Evolutionary conservation across 2,888 invertebrate species (phyloP).

Genomic region (Gymnocheta viridis): DNA sequence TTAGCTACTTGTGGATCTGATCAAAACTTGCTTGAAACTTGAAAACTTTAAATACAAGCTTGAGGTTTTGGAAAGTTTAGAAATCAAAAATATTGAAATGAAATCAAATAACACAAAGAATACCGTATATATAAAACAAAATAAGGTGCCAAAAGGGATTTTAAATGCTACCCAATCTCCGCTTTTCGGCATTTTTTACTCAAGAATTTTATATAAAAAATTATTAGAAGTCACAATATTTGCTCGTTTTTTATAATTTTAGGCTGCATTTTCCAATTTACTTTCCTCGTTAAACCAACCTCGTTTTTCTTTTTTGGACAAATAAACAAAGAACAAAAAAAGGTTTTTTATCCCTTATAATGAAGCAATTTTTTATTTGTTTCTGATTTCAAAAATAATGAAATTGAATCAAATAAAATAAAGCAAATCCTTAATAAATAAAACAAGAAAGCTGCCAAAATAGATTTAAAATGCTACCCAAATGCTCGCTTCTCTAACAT

Average conservation of each 20-base stretch:
- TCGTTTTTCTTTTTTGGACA: slow-evolving; percentile 4
- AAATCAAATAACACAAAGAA: too few species aligned
- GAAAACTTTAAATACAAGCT: too few species aligned
- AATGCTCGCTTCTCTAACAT: neutral
- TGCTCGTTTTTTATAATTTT: neutral
- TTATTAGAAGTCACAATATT: too few species aligned
- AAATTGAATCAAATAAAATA: slow-evolving; percentile 52
- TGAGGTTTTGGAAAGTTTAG: too few species aligned
- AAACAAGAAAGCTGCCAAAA: slow-evolving; percentile 49
- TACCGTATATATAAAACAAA: too few species aligned
- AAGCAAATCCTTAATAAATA: slow-evolving; percentile 69
- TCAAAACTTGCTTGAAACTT: too few species aligned
- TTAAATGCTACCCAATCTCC: too few species aligned
- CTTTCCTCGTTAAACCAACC: neutral
- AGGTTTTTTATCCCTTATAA: slow-evolving; percentile 77
- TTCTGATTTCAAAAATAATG: slow-evolving; percentile 74
- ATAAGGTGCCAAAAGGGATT: too few species aligned
- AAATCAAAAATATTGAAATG: too few species aligned
- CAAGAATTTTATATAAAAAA: too few species aligned
- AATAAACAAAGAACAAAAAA: slow-evolving; percentile 55
- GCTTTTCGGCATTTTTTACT: too few species aligned
- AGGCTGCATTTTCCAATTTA: neutral
- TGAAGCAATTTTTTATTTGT: slow-evolving; percentile 74
- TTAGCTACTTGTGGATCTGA: too few species aligned
- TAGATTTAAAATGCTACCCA: slow-evolving; percentile 6